Conservation (phyloP, 2,113 vertebrate species). For the Mus spicilegus region DNA sequence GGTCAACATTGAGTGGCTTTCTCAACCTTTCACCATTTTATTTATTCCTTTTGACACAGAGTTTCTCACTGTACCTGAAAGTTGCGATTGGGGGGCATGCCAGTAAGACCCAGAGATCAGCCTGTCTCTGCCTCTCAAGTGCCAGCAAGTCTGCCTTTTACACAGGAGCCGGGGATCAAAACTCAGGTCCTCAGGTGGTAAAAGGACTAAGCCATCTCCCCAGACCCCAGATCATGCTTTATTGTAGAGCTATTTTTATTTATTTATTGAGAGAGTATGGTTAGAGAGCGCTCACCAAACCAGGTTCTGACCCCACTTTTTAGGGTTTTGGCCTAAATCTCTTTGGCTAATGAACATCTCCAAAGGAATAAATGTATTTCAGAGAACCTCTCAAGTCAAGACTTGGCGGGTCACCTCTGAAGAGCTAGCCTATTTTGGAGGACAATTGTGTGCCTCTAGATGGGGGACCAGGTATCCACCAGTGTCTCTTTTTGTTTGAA, state of each 20-base stretch:
- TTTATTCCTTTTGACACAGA: not conserved
- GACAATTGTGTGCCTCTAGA: not conserved
- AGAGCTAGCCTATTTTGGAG: not conserved
- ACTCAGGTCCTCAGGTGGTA: not conserved
- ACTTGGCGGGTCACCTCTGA: not conserved
- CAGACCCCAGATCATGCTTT: not conserved
- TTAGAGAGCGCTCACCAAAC: not conserved
- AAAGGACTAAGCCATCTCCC: no score
- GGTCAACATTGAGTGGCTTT: not conserved
- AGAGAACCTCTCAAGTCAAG: not conserved
- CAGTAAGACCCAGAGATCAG: not conserved
- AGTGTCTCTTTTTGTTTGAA: not conserved
- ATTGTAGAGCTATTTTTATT: not conserved
- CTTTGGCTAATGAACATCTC: not conserved
- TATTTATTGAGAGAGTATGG: not conserved
- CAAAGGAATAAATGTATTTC: not conserved
- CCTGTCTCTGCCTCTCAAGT: not conserved
- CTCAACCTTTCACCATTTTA: not conserved
- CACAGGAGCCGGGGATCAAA: not conserved
- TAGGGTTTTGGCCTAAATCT: not conserved
- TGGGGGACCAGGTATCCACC: not conserved
- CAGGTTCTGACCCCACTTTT: not conserved
- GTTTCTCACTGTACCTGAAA: not conserved
- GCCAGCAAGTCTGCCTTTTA: not conserved
- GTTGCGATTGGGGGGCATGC: no score